A percentile compares a stretch with the other conserved stretches of the same genome.
phyloP scores from a whole-genome alignment of 2,113 vertebrate species.

The Alligator sinensis region DNA sequence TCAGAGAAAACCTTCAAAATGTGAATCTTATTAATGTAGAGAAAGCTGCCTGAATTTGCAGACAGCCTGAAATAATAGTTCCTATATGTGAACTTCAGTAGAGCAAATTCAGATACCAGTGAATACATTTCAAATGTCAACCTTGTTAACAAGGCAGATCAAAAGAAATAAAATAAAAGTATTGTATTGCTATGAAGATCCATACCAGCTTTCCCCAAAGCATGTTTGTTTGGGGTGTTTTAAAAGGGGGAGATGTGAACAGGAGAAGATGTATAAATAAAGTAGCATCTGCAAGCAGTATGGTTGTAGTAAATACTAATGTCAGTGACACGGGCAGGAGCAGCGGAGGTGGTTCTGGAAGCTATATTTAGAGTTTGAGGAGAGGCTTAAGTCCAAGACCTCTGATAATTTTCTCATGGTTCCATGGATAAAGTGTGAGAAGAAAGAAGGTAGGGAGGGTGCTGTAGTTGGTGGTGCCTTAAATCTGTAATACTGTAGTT shows the following conservation, averaged over 20 bases:
- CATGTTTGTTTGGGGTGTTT: not conserved
- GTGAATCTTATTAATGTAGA: not conserved
- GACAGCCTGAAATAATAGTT: not conserved
- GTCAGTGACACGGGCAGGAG: no score
- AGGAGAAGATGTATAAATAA: not conserved
- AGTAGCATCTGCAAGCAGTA: no score
- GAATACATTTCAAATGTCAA: not conserved
- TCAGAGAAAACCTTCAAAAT: not conserved
- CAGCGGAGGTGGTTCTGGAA: no score
- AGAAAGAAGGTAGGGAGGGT: no score
- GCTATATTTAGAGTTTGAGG: no score
- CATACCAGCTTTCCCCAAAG: not conserved
- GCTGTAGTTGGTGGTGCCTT: no score
- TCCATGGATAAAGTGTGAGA: no score
- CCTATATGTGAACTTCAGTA: not conserved
- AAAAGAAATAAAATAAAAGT: not conserved
- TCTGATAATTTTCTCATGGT: no score
- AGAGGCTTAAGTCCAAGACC: no score
- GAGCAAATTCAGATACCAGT: fast-evolving
- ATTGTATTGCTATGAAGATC: not conserved
- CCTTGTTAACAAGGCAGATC: not conserved
- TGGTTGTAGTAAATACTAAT: no score
- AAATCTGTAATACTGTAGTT: no score
- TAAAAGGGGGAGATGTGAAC: not conserved
- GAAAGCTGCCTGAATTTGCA: not conserved